These are phyloP conservation scores for Geophilus truncorum DNA, from an alignment of 2,888 invertebrate species.

Conservation along the genomic window DNA sequence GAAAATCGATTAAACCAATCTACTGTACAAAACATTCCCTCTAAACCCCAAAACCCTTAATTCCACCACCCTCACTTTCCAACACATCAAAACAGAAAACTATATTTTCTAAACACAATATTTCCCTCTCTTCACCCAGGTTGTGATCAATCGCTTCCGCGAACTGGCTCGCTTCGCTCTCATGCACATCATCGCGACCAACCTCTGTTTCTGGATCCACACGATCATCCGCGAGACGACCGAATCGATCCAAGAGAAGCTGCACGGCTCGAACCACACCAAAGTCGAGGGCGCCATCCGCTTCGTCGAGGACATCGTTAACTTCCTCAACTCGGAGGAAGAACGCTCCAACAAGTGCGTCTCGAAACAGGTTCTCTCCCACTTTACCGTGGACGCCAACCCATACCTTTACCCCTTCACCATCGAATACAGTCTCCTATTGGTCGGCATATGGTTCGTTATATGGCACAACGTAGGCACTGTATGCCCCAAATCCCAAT, in stretches of 20 bases:
- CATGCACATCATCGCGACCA: slow-evolving; percentile 74
- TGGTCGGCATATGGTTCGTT: slow-evolving; percentile 68
- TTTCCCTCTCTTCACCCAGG: slow-evolving; percentile 49
- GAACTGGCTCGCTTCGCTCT: slow-evolving; percentile 64
- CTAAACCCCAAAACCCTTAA: not conserved
- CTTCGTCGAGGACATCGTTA: not conserved
- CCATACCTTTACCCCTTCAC: slow-evolving; percentile 75
- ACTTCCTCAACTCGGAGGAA: not conserved
- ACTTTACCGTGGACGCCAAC: slow-evolving; percentile 54
- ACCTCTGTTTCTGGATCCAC: slow-evolving; percentile 73
- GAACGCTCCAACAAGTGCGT: slow-evolving; percentile 33
- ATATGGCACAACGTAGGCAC: slow-evolving; percentile 68
- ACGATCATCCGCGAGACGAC: slow-evolving; percentile 69
- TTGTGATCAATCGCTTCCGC: slow-evolving; percentile 57
- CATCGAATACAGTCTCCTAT: slow-evolving; percentile 72
- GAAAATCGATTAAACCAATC: no score
- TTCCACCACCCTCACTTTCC: no score
- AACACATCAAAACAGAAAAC: no score
- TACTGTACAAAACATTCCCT: no score
- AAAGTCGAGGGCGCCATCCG: not conserved
- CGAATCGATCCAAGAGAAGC: slow-evolving; percentile 55
- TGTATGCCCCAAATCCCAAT: slow-evolving; percentile 47
- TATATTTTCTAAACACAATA: no score
- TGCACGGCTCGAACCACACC: slow-evolving; percentile 25
- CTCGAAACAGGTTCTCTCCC: slow-evolving; percentile 40